phyloP scores from a whole-genome alignment of 2,888 invertebrate species.

The Sphaerolaimus hirsutus region DNA sequence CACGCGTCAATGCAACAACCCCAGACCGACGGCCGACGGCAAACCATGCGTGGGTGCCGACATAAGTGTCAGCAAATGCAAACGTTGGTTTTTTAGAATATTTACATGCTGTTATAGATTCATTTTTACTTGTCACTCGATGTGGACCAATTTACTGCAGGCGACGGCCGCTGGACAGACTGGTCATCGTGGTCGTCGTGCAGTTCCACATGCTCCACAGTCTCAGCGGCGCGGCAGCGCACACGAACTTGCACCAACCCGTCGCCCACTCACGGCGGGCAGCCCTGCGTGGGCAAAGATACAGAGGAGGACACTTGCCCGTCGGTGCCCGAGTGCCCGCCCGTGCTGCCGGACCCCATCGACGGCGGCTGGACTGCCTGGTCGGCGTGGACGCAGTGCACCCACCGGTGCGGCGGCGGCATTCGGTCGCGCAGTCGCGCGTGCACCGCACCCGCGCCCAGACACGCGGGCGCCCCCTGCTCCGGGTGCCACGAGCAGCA shows the following conservation, averaged over 20 bases:
- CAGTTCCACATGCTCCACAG: conserved; percentile 49
- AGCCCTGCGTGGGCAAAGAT: conserved; percentile 59
- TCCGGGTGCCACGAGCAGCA: conserved; percentile 1
- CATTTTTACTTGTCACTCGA: no score
- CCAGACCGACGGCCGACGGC: no score
- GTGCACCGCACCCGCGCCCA: conserved; percentile 49
- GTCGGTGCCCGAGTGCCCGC: conserved; percentile 7
- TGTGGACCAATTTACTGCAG: no score
- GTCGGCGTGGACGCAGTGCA: conserved; percentile 28
- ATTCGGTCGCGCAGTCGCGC: background rate
- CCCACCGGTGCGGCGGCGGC: conserved; percentile 1
- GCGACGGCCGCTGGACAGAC: conserved; percentile 69
- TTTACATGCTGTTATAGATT: no score
- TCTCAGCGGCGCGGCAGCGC: conserved; percentile 57
- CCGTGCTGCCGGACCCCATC: background rate
- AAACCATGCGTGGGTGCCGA: no score
- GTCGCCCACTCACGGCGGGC: conserved; percentile 55
- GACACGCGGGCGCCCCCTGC: conserved; percentile 28
- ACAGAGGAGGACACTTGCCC: conserved; percentile 49
- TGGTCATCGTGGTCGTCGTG: conserved; percentile 83
- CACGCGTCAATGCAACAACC: no score
- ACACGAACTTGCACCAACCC: conserved; percentile 61
- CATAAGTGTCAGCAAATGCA: no score
- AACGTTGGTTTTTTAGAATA: no score
- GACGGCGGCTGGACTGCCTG: conserved; percentile 67